Percentiles rank a stretch among this genome's conserved stretches.
Evolutionary conservation across 2,113 vertebrate genomes (phyloP).

Genomic region (Deroptyus accipitrinus): DNA sequence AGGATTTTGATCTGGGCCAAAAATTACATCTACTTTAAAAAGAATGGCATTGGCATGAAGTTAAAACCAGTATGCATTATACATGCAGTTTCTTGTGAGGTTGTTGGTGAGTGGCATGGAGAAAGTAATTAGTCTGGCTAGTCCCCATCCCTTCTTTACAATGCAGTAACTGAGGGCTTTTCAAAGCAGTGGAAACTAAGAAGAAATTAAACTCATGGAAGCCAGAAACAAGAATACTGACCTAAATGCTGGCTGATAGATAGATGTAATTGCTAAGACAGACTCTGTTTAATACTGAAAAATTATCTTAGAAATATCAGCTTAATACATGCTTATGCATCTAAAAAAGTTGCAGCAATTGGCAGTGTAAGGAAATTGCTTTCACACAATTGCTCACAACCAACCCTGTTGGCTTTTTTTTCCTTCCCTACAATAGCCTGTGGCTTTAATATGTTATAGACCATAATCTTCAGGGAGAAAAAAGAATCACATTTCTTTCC

Average conservation of each 20-base stretch:
- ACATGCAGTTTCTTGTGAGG: neutral
- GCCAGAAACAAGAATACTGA: neutral
- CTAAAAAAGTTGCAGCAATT: neutral
- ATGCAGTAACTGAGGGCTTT: neutral
- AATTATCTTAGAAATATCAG: neutral
- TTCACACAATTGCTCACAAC: neutral
- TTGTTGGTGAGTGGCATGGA: neutral
- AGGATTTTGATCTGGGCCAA: neutral
- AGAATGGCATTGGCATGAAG: neutral
- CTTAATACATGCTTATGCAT: neutral
- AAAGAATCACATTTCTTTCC: neutral
- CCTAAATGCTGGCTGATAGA: neutral
- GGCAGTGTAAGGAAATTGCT: neutral
- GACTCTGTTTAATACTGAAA: neutral
- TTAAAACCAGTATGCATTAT: accelerated
- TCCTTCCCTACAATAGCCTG: neutral
- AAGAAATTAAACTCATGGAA: neutral
- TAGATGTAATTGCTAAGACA: neutral
- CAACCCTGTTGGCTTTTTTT: neutral
- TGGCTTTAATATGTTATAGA: neutral
- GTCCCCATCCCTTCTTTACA: neutral
- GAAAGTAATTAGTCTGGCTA: neutral
- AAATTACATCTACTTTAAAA: neutral
- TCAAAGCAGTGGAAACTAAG: neutral
- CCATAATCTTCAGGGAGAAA: neutral